Evolutionary conservation across 2,113 vertebrate genomes (phyloP), one percentile per base, ranked within the genome.

Genomic region (Heterocephalus glaber): DNA sequence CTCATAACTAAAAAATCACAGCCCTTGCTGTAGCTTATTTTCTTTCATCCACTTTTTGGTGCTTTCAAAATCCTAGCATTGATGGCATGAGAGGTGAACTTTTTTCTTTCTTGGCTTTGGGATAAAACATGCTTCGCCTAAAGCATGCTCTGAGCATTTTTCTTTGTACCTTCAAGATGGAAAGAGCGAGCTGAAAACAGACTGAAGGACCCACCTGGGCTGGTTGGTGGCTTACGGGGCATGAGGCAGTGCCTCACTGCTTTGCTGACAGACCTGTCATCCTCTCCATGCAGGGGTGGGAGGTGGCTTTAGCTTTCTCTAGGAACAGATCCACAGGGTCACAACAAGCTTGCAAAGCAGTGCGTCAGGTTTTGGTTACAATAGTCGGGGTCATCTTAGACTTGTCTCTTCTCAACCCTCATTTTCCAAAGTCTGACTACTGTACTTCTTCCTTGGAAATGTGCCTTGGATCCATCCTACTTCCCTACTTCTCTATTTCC

Each of bases 71-170:
- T 88, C 74, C 76, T 93, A 84, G 82, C 80, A 68, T 72, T 95
- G 89, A 95, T 92, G 92, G 74, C 17, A 4, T 35, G 65, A 92
- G 72, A 86, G 89, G 89, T 85, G 72, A 96, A 83, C 56, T 66
- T 63, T 65, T 93, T 94, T 60, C 54, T 65, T 87, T 92, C 54
- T 95, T 38, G 28, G 79, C 30, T 96, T 91, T 86, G 77, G 84
- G 86, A 92, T 84, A 38, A 94, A 86, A 87, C 91, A 63, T 80
- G 44, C 92, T 92, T 89, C 86, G 95, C 96, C 77, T 94, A 87
- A 89, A 97, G 96, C 96, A 61, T 12, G 4, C 94, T 92, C 86
- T 66, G 80, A 95, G 97, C 86, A 24, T 60, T 91, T 95, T 83
- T 22, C 95, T 97, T 97, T 96, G 94, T 95, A 87, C 76, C 65